Evolutionary conservation across 64 coral and sea anemone species (phyloP).

Genomic region (Porites lutea): DNA sequence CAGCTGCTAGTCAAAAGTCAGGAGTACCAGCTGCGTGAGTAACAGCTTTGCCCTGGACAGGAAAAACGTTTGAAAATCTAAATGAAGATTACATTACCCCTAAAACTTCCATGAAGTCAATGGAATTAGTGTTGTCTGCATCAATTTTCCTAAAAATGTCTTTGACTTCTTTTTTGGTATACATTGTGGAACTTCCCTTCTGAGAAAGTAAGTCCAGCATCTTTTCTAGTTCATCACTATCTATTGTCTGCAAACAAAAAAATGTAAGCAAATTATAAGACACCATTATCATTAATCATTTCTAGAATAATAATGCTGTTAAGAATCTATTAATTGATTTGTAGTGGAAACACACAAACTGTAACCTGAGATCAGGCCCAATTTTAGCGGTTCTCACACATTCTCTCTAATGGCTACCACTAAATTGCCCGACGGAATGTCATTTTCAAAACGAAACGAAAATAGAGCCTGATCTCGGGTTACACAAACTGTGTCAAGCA

Average conservation of each 20-base stretch:
- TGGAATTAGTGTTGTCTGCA: conserved; percentile 95
- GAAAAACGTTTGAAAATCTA: background rate
- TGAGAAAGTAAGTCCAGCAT: conserved; percentile 76
- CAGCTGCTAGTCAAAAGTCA: too few species aligned
- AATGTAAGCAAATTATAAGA: background rate
- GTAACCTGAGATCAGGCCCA: too few species aligned
- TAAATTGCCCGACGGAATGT: too few species aligned
- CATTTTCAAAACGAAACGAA: too few species aligned
- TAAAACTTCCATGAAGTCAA: conserved; percentile 95
- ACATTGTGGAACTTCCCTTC: conserved; percentile 54
- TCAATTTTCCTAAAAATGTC: conserved; percentile 95
- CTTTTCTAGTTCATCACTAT: conserved; percentile 87
- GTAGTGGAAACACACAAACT: too few species aligned
- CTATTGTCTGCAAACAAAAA: conserved; percentile 75
- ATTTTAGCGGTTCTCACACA: too few species aligned
- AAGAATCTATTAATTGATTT: too few species aligned
- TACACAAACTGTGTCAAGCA: too few species aligned
- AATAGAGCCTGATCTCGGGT: too few species aligned
- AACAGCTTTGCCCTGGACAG: background rate
- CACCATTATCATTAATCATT: background rate
- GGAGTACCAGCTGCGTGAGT: too few species aligned
- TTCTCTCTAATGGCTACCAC: too few species aligned
- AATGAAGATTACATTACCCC: conserved; percentile 58
- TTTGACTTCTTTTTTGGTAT: conserved; percentile 86
- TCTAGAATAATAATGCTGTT: too few species aligned